Conservation (phyloP, 2,113 vertebrate species). For the Xenopus tropicalis region DNA sequence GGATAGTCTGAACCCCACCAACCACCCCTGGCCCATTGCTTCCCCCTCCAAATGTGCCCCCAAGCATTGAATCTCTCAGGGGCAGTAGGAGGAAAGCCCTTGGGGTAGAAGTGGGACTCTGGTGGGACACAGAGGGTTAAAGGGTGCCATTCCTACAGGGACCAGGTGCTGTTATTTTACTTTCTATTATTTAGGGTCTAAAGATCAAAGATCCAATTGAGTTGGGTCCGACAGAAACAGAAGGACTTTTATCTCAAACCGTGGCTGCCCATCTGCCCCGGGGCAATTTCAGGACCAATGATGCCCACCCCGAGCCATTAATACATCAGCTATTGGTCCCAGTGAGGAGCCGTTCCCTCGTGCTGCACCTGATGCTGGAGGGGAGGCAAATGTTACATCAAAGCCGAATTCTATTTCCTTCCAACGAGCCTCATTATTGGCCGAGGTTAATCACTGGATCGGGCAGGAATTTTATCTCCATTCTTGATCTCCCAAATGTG, state of each 20-base stretch:
- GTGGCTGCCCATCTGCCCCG: neutral
- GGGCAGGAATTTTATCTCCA: neutral
- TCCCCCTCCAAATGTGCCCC: too few relatives aligned
- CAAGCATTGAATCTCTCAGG: too few relatives aligned
- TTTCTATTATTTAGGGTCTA: too few relatives aligned
- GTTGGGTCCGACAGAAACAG: neutral
- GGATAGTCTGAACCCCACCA: too few relatives aligned
- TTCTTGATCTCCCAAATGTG: neutral
- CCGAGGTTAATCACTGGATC: neutral
- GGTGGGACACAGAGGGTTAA: too few relatives aligned
- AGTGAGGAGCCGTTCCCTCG: constrained; percentile 10
- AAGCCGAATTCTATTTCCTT: constrained; percentile 46
- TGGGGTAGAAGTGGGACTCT: too few relatives aligned
- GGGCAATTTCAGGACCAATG: neutral
- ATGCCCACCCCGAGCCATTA: constrained; percentile 41
- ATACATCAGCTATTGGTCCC: constrained; percentile 48
- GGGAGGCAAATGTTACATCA: constrained; percentile 45
- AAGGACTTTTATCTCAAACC: neutral
- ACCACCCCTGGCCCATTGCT: too few relatives aligned
- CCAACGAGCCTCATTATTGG: constrained; percentile 21
- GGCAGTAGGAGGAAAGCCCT: too few relatives aligned
- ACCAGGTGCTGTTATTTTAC: too few relatives aligned
- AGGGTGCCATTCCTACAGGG: too few relatives aligned
- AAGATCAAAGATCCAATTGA: constrained; percentile 1
- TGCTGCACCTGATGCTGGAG: constrained; percentile 41